These are phyloP conservation scores for Diaphora mendica DNA, from an alignment of 2,888 invertebrate genomes.

Conservation along the genomic window DNA sequence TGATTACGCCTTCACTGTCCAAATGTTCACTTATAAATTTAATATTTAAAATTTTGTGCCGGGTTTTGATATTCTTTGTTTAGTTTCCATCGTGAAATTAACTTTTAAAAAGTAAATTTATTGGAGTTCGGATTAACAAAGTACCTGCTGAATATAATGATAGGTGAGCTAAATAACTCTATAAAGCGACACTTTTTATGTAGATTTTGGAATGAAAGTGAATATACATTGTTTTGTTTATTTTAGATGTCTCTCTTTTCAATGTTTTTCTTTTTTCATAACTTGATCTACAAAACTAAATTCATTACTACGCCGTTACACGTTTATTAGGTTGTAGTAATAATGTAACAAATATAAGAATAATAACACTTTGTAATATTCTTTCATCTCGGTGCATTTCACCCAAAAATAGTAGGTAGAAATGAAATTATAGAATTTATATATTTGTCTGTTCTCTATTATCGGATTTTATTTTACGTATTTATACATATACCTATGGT, in stretches of 20 bases:
- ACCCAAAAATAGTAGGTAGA: background rate
- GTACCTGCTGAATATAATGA: conserved; percentile 76
- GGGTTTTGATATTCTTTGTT: conserved; percentile 23
- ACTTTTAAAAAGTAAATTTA: conserved; percentile 73
- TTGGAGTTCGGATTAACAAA: conserved; percentile 68
- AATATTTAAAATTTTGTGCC: conserved; percentile 10
- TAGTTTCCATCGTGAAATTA: conserved; percentile 46
- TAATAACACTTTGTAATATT: background rate
- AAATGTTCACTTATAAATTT: conserved; percentile 8
- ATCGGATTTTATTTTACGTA: background rate
- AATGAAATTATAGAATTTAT: background rate
- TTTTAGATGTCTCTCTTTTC: background rate
- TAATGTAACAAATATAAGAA: background rate
- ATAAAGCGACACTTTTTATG: background rate
- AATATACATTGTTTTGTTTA: background rate
- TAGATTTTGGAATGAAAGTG: background rate
- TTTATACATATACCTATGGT: too few species aligned
- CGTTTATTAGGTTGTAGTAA: background rate
- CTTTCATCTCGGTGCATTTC: background rate
- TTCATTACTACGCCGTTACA: background rate
- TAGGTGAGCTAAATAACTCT: conserved; percentile 70
- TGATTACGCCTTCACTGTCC: conserved; percentile 29
- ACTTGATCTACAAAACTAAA: background rate
- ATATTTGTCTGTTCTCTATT: background rate
- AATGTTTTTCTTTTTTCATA: background rate